Evolutionary conservation across 2,113 vertebrate species (phyloP).

Genomic region (Calyptomena viridis): DNA sequence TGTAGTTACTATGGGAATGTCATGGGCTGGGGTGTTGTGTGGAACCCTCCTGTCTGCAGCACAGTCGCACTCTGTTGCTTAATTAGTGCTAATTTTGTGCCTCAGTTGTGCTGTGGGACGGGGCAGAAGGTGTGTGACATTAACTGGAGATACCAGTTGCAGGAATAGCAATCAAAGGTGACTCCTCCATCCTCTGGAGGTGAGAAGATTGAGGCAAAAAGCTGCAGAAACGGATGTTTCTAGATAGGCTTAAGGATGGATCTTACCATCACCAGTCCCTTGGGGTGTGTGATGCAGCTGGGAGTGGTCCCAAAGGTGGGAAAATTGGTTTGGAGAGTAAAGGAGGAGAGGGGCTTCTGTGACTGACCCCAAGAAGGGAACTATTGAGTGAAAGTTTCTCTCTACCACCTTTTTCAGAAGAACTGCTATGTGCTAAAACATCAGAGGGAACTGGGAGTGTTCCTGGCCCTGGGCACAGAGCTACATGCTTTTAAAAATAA

Average conservation of each 20-base stretch:
- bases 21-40: constrained; percentile 20
- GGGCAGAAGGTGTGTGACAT: neutral
- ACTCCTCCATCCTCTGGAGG: neutral
- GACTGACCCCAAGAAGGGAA: neutral
- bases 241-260: neutral
- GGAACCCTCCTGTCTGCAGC: constrained; percentile 40
- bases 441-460: neutral
- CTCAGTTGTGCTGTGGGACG: neutral
- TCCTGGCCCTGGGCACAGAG: neutral
- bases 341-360: neutral
- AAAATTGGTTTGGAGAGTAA: neutral
- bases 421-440: neutral
- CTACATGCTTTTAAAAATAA: neutral
- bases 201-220: neutral
- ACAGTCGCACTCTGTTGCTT: neutral
- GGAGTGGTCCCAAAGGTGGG: rapidly evolving
- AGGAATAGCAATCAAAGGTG: neutral
- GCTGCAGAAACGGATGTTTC: neutral
- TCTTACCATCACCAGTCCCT: neutral
- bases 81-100: neutral
- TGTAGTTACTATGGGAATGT: constrained; percentile 61
- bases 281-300: neutral
- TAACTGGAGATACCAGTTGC: neutral
- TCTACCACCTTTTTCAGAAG: neutral
- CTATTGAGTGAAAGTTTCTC: neutral